Evolutionary conservation across 2,888 invertebrate species (phyloP).

Genomic region (Tetragonula carbonaria): DNA sequence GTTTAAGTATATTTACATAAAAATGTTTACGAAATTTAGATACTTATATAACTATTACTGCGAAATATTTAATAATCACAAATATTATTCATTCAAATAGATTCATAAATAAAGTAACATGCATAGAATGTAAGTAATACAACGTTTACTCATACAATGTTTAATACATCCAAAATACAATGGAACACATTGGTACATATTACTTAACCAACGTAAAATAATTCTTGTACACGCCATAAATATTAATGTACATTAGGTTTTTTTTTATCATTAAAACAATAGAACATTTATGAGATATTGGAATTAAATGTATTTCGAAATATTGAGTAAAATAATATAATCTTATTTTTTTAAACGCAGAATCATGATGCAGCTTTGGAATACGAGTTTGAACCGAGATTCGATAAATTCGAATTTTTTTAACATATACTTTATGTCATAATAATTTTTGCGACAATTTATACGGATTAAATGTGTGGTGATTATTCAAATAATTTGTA

Average conservation of each 20-base stretch:
- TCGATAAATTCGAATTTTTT: slow-evolving; percentile 1
- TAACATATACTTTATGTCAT: slow-evolving; percentile 13
- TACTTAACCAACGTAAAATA: slow-evolving; percentile 63
- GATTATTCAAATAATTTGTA: slow-evolving; percentile 60
- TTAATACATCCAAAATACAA: slow-evolving; percentile 56
- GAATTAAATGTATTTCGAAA: slow-evolving; percentile 48
- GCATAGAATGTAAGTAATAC: slow-evolving; percentile 50
- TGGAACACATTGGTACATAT: slow-evolving; percentile 51
- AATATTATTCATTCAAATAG: slow-evolving; percentile 50
- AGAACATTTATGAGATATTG: slow-evolving; percentile 55
- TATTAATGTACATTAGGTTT: slow-evolving; percentile 66
- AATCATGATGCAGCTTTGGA: neutral
- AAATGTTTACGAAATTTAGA: slow-evolving; percentile 52
- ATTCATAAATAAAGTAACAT: slow-evolving; percentile 49
- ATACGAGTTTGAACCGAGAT: neutral
- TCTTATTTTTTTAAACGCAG: slow-evolving; percentile 3
- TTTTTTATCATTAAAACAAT: slow-evolving; percentile 52
- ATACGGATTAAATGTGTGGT: slow-evolving; percentile 57
- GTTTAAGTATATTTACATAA: slow-evolving; percentile 31
- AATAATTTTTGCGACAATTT: slow-evolving; percentile 61
- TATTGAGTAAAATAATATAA: neutral
- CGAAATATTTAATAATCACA: slow-evolving; percentile 53
- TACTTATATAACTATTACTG: slow-evolving; percentile 53
- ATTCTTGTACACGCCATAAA: slow-evolving; percentile 59
- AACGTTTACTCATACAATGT: slow-evolving; percentile 44